Percentiles rank a stretch among this genome's conserved stretches.
Evolutionary conservation across 1,140 invertebrate genomes (phyloP).

Genomic region (Samia ricini): DNA sequence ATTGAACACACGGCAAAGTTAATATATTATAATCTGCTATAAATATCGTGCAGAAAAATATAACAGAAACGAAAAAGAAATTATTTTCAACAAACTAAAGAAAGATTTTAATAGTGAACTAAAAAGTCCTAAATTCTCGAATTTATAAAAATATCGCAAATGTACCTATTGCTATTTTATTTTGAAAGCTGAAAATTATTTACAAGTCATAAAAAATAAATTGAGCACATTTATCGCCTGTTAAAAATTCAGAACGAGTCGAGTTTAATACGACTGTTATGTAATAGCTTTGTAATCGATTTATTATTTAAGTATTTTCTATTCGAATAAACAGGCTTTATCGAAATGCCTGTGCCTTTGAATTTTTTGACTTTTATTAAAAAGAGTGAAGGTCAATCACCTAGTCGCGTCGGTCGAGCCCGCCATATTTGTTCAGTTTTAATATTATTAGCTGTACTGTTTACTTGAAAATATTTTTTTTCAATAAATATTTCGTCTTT

Average conservation of each 20-base stretch:
- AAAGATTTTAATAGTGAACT: too few species aligned
- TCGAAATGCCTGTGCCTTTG: constrained; percentile 5
- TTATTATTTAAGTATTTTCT: constrained; percentile 8
- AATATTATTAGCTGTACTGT: too few species aligned
- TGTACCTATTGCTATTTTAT: not conserved
- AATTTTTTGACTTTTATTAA: constrained; percentile 5
- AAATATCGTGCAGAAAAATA: too few species aligned
- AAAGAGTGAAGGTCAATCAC: not conserved
- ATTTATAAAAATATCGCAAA: not conserved
- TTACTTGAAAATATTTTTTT: too few species aligned
- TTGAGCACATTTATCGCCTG: not conserved
- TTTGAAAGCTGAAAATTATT: not conserved
- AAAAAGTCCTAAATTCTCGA: not conserved
- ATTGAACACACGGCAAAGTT: too few species aligned
- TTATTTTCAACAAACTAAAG: too few species aligned
- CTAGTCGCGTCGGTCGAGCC: not conserved
- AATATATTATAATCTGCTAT: too few species aligned
- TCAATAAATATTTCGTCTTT: too few species aligned
- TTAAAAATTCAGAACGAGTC: not conserved
- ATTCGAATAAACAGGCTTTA: constrained; percentile 11
- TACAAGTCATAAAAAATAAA: not conserved
- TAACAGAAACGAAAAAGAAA: too few species aligned
- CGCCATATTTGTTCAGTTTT: too few species aligned
- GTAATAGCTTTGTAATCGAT: not conserved
- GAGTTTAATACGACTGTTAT: not conserved